phyloP scores from a whole-genome alignment of 2,888 invertebrate species.

The Melanargia galathea region DNA sequence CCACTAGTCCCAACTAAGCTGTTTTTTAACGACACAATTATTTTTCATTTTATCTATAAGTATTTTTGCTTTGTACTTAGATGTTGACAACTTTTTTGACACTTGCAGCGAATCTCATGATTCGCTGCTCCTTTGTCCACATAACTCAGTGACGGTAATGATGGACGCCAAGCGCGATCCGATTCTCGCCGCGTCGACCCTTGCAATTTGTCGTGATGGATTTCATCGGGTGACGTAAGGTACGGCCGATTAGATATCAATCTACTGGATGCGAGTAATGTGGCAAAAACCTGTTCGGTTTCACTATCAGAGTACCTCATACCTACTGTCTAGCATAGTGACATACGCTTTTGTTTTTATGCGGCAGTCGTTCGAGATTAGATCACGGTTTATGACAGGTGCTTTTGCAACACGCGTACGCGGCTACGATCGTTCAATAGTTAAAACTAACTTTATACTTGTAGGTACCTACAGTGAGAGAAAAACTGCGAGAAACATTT shows the following conservation, averaged over 20 bases:
- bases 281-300: slow-evolving; percentile 19
- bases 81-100: no score
- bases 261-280: slow-evolving; percentile 16
- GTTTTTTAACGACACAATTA: no score
- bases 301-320: slow-evolving; percentile 4
- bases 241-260: slow-evolving; percentile 19
- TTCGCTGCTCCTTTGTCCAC: not conserved
- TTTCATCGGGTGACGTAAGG: slow-evolving; percentile 28
- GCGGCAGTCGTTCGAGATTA: slow-evolving; percentile 12
- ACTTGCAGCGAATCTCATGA: no score
- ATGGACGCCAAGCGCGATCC: slow-evolving; percentile 53
- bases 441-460: not conserved
- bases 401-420: slow-evolving; percentile 14
- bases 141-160: slow-evolving; percentile 21
- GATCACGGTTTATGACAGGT: slow-evolving; percentile 24
- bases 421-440: not conserved
- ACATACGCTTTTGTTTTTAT: slow-evolving; percentile 17
- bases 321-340: slow-evolving; percentile 9
- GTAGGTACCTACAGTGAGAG: not conserved
- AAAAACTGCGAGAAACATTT: not conserved
- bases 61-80: no score
- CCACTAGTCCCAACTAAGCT: no score
- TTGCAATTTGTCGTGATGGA: slow-evolving; percentile 35
- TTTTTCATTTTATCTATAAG: no score
- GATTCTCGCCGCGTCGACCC: slow-evolving; percentile 44